Base-by-base conservation (phyloP, 2,797 vertebrate genomes). In the Hirundo rustica region DNA sequence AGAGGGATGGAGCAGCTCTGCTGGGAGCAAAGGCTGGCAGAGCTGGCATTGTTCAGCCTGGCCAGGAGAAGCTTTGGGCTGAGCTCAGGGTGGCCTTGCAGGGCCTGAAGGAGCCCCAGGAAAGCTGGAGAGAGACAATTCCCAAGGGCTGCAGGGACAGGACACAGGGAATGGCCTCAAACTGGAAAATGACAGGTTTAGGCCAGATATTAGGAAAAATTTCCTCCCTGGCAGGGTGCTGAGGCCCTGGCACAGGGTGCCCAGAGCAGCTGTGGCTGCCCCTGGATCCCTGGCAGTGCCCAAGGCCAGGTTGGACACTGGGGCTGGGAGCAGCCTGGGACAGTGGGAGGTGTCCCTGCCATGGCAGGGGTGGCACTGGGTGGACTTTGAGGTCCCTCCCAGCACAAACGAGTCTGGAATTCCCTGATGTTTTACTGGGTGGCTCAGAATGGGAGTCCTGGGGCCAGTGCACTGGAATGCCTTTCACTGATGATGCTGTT, bases 311-410 rank as follows among this genome's bases (percentile, higher is more conserved):
- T 4, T 47, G 62, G 74, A 29, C 73, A 17, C 2, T 76, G 73
- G 45, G 70, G 51, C 30, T 19, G 30, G 70, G 53, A 72, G 53
- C 54, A 29, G 53, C 44, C 72, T 74, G 57, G 73, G 6, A 9
- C 61, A 78, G 40, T 26, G 61, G 58, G 4, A 66, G 51, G 13
- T 76, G 85, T 76, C 72, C 72, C 73, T 62, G 57, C n/a, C 66
- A 47, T 38, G 51, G 50, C 40, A 5, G 50, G 62, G 51, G 5
- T 38, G 62, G 42, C 5, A 2, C 7, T n/a, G 64, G 44, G 0
- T 48, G 34, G 9, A 19, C 0, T 80, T 0, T 42, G 0, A 15
- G 19, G 30, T 42, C 30, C 30, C 4, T 55, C 3, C 40, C n/a
- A 32, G 0, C 8, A n/a, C 76, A 67, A 48, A 11, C 34, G 76